These are phyloP conservation scores for Prochilodus magdalenae DNA, from an alignment of 2,113 vertebrate species.

Conservation along the genomic window DNA sequence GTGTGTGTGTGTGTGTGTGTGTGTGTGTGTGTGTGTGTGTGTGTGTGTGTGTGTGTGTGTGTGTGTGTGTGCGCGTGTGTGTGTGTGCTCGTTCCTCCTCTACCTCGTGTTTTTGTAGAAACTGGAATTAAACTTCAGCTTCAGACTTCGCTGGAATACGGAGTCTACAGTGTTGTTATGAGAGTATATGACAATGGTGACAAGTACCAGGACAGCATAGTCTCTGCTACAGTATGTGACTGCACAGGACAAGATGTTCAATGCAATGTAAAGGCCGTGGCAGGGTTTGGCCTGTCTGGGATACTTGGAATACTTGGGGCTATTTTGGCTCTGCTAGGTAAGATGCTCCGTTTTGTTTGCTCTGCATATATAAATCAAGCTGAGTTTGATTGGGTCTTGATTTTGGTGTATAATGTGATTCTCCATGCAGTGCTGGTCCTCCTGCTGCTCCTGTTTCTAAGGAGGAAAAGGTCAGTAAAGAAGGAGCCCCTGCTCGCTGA, in stretches of 20 bases:
- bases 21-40: no score
- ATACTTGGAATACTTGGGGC: slow-evolving; percentile 90
- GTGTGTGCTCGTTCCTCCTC: not conserved
- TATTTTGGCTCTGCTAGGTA: slow-evolving; percentile 87
- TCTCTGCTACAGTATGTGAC: slow-evolving; percentile 82
- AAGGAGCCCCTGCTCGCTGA: slow-evolving; percentile 83
- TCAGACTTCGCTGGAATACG: slow-evolving; percentile 63
- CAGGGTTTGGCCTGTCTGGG: slow-evolving; percentile 63
- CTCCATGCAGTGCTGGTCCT: slow-evolving; percentile 81
- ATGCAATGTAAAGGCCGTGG: slow-evolving; percentile 28
- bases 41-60: no score
- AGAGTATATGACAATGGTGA: slow-evolving; percentile 74
- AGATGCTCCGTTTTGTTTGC: slow-evolving; percentile 49
- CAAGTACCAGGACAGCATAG: slow-evolving; percentile 67
- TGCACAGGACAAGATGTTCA: slow-evolving; percentile 71
- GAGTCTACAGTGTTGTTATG: slow-evolving; percentile 77
- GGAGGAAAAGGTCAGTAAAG: slow-evolving; percentile 74
- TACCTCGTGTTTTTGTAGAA: slow-evolving; percentile 54
- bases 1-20: no score
- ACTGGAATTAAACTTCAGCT: slow-evolving; percentile 72
- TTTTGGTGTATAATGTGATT: not conserved
- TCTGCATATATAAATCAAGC: no score
- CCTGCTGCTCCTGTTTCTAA: slow-evolving; percentile 83
- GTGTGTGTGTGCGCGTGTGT: no score
- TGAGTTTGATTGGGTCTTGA: not conserved